These are phyloP conservation scores for Actinemys pallida DNA, from an alignment of 2,113 vertebrate genomes.

Conservation along the genomic window DNA sequence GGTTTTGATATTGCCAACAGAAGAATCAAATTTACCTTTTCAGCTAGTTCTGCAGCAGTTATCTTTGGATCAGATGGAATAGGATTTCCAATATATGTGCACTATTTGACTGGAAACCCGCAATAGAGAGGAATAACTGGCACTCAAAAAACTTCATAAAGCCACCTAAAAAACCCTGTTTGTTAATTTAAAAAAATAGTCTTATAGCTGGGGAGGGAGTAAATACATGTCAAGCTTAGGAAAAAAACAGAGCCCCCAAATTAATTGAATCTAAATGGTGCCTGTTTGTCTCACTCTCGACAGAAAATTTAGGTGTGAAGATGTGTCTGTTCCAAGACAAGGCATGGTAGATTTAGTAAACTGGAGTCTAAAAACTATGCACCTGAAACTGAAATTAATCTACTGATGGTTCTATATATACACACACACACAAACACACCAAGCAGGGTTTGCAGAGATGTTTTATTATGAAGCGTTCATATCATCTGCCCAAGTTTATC, in stretches of 20 bases:
- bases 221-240: background rate
- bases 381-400: too few relatives aligned
- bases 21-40: slow-evolving; percentile 83
- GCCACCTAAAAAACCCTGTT: slow-evolving; percentile 84
- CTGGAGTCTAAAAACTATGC: too few relatives aligned
- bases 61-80: slow-evolving; percentile 92
- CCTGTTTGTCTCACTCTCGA: background rate
- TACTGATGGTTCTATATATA: too few relatives aligned
- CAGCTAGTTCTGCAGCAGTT: slow-evolving; percentile 88
- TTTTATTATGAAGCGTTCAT: too few relatives aligned
- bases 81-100: slow-evolving; percentile 94
- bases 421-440: too few relatives aligned
- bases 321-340: background rate
- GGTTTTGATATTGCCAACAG: background rate
- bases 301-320: background rate
- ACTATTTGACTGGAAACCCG: slow-evolving; percentile 96
- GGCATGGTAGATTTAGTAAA: too few relatives aligned
- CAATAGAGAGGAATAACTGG: slow-evolving; percentile 91
- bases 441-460: too few relatives aligned
- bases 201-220: background rate
- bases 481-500: too few relatives aligned
- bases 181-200: slow-evolving; percentile 9
- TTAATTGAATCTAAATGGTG: background rate
- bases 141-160: slow-evolving; percentile 90
- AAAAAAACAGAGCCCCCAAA: background rate